Conservation (phyloP, 1,140 invertebrate genomes). For the Hycleus cichorii region DNA sequence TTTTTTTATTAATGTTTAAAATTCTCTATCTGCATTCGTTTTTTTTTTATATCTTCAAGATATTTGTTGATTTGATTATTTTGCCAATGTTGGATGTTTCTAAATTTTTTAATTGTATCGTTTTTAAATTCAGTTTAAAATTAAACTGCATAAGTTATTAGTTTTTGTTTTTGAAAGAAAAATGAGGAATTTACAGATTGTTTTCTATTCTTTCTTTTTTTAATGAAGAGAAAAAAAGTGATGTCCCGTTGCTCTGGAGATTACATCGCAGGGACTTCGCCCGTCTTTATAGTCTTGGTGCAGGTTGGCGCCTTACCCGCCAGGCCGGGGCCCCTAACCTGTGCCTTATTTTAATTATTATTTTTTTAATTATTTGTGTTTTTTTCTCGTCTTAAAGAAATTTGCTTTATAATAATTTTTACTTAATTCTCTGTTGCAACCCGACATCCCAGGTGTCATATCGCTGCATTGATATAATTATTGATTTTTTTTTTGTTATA, state of each 20-base stretch:
- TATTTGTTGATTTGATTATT: conserved; percentile 30
- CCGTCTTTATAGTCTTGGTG: conserved; percentile 16
- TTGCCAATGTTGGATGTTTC: conserved; percentile 29
- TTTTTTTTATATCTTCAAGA: conserved; percentile 14
- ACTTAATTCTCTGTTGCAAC: conserved; percentile 19
- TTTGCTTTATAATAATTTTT: conserved; percentile 19
- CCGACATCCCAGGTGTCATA: conserved; percentile 28
- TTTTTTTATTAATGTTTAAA: conserved; percentile 4
- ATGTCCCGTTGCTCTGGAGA: conserved; percentile 46
- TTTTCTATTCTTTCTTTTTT: background rate
- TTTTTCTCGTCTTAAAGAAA: too few species aligned
- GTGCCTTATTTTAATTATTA: conserved; percentile 6
- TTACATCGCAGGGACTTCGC: conserved; percentile 44
- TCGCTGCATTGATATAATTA: conserved; percentile 23
- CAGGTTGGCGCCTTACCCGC: conserved; percentile 5
- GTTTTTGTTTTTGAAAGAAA: conserved; percentile 14
- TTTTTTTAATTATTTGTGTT: background rate
- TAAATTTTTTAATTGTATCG: conserved; percentile 29
- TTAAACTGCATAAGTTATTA: conserved; percentile 28
- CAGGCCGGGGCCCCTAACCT: conserved; percentile 35
- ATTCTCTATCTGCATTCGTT: conserved; percentile 34
- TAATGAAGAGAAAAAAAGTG: background rate
- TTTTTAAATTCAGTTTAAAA: conserved; percentile 29
- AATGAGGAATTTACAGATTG: conserved; percentile 16
- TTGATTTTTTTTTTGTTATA: conserved; percentile 15